Percentiles rank a stretch among this genome's conserved stretches.
Evolutionary conservation across 2,113 vertebrate genomes (phyloP).

Genomic region (Psittacara wagleri): DNA sequence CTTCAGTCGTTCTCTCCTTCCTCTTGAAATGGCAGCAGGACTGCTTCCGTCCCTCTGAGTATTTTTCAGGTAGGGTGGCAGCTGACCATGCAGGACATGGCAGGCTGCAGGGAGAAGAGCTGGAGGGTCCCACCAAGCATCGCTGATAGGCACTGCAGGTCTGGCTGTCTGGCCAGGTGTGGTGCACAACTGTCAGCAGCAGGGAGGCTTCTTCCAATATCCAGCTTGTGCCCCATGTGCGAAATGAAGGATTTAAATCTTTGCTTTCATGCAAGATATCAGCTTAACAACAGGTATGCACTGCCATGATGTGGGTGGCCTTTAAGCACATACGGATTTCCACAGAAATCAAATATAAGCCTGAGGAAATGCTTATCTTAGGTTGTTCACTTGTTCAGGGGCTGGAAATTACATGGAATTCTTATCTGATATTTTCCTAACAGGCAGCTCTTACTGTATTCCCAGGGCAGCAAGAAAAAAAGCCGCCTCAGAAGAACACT

Average conservation of each 20-base stretch:
- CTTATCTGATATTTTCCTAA: constrained; percentile 74
- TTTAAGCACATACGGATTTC: constrained; percentile 45
- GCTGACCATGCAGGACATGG: accelerated
- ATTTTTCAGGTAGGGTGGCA: background rate
- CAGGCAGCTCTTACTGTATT: constrained; percentile 63
- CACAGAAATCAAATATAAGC: constrained; percentile 70
- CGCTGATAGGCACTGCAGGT: background rate
- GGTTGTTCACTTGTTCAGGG: constrained; percentile 70
- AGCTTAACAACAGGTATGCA: constrained; percentile 31
- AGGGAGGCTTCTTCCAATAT: background rate
- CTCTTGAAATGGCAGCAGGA: background rate
- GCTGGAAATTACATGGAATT: constrained; percentile 71
- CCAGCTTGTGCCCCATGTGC: background rate
- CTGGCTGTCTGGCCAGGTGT: background rate
- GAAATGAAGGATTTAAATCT: constrained; percentile 25
- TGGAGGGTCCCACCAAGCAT: background rate
- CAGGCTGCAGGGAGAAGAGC: background rate
- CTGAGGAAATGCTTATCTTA: constrained; percentile 68
- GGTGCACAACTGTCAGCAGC: background rate
- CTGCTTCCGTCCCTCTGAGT: background rate
- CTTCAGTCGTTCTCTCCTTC: background rate
- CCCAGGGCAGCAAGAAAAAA: constrained; percentile 54
- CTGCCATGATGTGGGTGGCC: constrained; percentile 69
- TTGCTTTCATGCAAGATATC: constrained; percentile 36
- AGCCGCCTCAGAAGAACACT: constrained; percentile 24